Conservation (phyloP, 2,888 invertebrate species). For the Synanthedon vespiformis region DNA sequence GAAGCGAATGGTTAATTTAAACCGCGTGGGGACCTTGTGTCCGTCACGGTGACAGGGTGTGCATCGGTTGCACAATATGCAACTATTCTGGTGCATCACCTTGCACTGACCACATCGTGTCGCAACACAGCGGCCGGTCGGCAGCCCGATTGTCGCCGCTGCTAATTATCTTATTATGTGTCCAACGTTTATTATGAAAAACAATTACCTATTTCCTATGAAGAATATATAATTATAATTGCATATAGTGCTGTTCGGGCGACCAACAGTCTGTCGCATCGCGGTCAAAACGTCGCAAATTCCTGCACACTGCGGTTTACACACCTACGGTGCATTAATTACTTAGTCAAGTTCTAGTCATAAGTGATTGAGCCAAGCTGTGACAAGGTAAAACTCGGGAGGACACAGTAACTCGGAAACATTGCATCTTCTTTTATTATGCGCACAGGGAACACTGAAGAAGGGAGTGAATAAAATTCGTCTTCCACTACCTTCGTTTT, state of each 20-base stretch:
- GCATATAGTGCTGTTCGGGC: conserved; percentile 5
- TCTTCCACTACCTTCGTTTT: too few species aligned
- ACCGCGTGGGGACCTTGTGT: conserved; percentile 25
- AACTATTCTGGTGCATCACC: conserved; percentile 41
- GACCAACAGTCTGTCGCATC: conserved; percentile 17
- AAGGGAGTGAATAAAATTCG: too few species aligned
- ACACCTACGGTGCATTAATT: neutral
- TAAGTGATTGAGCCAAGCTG: neutral
- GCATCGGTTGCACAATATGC: conserved; percentile 30
- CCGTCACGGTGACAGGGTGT: conserved; percentile 10
- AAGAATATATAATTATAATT: neutral
- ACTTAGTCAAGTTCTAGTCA: neutral
- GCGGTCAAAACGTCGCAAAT: conserved; percentile 14
- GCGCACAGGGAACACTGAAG: too few species aligned
- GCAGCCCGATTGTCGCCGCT: neutral
- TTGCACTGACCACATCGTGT: conserved; percentile 2
- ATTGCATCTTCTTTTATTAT: too few species aligned
- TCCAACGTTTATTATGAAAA: too few species aligned
- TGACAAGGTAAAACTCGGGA: too few species aligned
- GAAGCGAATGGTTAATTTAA: conserved; percentile 18
- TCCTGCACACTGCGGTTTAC: neutral
- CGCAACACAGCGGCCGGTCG: conserved; percentile 3
- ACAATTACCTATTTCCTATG: too few species aligned
- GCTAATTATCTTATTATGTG: too few species aligned
- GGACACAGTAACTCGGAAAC: too few species aligned